phyloP scores from a whole-genome alignment of 2,797 vertebrate species.

The Taeniopygia guttata region DNA sequence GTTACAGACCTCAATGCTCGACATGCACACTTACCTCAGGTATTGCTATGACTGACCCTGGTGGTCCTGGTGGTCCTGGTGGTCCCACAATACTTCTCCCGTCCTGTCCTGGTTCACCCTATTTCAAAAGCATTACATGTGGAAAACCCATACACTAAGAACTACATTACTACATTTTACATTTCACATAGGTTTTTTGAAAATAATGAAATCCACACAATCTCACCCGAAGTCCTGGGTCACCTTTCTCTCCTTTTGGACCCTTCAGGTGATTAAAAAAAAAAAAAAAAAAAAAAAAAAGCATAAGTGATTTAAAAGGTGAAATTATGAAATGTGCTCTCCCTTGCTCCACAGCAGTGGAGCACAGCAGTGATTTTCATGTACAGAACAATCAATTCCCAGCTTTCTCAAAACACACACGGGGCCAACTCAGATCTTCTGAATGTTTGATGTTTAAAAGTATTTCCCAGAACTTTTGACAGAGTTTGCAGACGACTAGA shows the following conservation, averaged over 20 bases:
- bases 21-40: constrained; percentile 51
- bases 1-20: background rate
- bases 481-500: background rate
- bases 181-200: background rate
- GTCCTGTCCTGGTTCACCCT: constrained; percentile 87
- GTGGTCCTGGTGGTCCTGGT: constrained; percentile 87
- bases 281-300: background rate
- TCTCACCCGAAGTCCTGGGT: constrained; percentile 85
- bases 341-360: background rate
- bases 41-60: constrained; percentile 71
- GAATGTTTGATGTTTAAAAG: background rate
- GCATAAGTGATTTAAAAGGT: background rate
- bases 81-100: constrained; percentile 80
- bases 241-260: constrained; percentile 83
- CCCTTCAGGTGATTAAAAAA: constrained; percentile 75
- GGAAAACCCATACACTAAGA: background rate
- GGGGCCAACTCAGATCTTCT: background rate
- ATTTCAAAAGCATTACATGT: constrained; percentile 2
- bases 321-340: background rate
- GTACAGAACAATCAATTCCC: background rate
- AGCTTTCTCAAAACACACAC: background rate
- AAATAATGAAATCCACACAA: background rate
- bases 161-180: background rate
- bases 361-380: background rate
- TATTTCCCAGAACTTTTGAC: background rate